Evolutionary conservation across 1,140 invertebrate genomes (phyloP), one percentile per base, ranked within the genome.

Genomic region (Ceratosolen fusciceps): DNA sequence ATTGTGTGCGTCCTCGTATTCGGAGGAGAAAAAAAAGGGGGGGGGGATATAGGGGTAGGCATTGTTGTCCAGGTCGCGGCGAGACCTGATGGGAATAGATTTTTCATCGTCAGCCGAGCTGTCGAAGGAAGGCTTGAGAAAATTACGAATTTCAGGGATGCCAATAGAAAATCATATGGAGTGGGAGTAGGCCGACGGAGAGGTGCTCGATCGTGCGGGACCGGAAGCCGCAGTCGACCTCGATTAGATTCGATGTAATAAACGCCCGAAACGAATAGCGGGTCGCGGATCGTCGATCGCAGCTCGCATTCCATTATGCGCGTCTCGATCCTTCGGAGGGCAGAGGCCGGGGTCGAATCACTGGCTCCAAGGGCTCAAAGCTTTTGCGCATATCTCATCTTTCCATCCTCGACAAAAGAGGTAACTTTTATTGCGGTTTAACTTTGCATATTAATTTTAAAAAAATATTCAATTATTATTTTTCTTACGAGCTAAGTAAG

Each of bases 221-320:
- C 56, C 43, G 67, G 39, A 77, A 77, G 39, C 67, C 65, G 14
- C 37, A n/a, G 68, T 74, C 70, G 29, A 16, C 31, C 74, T 49
- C 70, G 67, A 74, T 56, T 67, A 60, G 67, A 79, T 79, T 67
- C 56, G 21, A 26, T 72, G 72, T 72, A n/a, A n/a, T n/a, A n/a
- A n/a, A n/a, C 39, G 54, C 52, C 29, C 21, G 16, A n/a, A n/a
- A n/a, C n/a, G n/a, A n/a, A n/a, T 21, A 24, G 54, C 56, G 67
- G 54, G 65, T 24, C 52, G 19, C 12, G 37, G 14, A 77, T 70
- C 49, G 29, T 24, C 19, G 62, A 54, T 67, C 26, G 21, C 47
- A 10, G 67, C 67, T 77, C 16, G 26, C 70, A 77, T 70, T 58
- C 37, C 52, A 70, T 77, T 43, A 77, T 70, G 56, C 49, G 58